Percentiles rank a stretch among this genome's conserved stretches.
Evolutionary conservation across 2,797 vertebrate genomes (phyloP).

Genomic region (Propithecus perrieri): DNA sequence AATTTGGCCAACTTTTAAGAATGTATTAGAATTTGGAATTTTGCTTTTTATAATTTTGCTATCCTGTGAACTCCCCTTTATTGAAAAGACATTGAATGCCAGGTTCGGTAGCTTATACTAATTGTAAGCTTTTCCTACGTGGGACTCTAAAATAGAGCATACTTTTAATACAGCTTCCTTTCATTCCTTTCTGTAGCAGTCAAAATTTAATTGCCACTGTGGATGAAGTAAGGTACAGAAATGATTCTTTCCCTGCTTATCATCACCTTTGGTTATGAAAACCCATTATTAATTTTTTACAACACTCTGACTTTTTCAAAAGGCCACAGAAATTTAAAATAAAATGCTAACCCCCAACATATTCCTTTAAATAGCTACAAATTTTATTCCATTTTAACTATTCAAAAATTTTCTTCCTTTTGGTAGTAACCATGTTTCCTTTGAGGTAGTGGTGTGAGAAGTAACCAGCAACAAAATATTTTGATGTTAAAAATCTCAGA

Average conservation of each 20-base stretch:
- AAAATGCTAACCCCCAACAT: background rate
- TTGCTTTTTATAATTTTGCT: background rate
- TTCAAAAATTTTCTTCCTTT: conserved; percentile 43
- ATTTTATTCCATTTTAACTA: conserved; percentile 31
- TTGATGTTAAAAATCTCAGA: conserved; percentile 30
- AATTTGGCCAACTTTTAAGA: background rate
- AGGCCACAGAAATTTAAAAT: background rate
- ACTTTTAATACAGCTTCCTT: background rate
- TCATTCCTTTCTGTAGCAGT: background rate
- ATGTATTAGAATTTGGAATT: background rate
- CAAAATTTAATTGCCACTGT: background rate
- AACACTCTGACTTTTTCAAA: background rate
- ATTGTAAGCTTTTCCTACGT: background rate
- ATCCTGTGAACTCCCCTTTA: background rate
- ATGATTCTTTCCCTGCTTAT: background rate
- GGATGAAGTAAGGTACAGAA: background rate
- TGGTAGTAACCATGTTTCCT: conserved; percentile 10
- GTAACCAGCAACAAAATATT: background rate
- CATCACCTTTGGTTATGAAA: background rate
- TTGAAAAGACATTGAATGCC: background rate
- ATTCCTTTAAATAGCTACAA: conserved; percentile 30
- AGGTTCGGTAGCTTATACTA: background rate
- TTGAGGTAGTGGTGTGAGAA: background rate
- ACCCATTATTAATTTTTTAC: background rate
- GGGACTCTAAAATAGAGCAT: background rate